Percentiles rank a stretch among this genome's conserved stretches.
phyloP scores from a whole-genome alignment of 2,888 invertebrate genomes.

The Himalopsyche japonica region DNA sequence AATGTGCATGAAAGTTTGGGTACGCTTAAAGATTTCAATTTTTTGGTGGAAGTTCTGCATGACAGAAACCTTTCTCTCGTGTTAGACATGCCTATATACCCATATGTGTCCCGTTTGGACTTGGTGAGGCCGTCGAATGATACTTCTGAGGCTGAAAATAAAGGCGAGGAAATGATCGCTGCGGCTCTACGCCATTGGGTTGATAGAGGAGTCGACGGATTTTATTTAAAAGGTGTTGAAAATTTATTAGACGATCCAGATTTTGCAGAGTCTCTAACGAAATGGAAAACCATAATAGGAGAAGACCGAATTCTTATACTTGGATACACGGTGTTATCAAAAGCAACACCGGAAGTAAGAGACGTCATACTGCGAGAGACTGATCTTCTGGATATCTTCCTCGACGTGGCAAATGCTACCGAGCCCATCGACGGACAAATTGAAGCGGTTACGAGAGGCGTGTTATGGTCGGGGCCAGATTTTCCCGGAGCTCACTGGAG shows the following conservation, averaged over 20 bases:
- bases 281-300: conserved; percentile 73
- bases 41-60: conserved; percentile 67
- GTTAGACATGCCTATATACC: conserved; percentile 74
- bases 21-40: conserved; percentile 67
- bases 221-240: conserved; percentile 82
- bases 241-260: conserved; percentile 63
- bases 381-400: conserved; percentile 72
- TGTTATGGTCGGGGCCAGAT: conserved; percentile 64
- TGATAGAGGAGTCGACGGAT: conserved; percentile 82
- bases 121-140: background rate
- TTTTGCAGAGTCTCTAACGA: conserved; percentile 62
- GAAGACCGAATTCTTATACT: conserved; percentile 68
- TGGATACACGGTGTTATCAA: conserved; percentile 60
- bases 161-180: conserved; percentile 54
- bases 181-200: conserved; percentile 70
- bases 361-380: conserved; percentile 67
- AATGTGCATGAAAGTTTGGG: conserved; percentile 73
- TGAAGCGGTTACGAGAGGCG: conserved; percentile 59
- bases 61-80: conserved; percentile 73
- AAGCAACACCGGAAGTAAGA: conserved; percentile 53
- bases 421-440: conserved; percentile 63
- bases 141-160: conserved; percentile 8
- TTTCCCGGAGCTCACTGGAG: conserved; percentile 84
- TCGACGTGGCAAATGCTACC: conserved; percentile 64
- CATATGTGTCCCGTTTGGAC: conserved; percentile 52